Percentiles rank a stretch among this genome's conserved stretches.
These are phyloP conservation scores for Calcarius lapponicus DNA, from an alignment of 2,797 vertebrate species.

Conservation along the genomic window DNA sequence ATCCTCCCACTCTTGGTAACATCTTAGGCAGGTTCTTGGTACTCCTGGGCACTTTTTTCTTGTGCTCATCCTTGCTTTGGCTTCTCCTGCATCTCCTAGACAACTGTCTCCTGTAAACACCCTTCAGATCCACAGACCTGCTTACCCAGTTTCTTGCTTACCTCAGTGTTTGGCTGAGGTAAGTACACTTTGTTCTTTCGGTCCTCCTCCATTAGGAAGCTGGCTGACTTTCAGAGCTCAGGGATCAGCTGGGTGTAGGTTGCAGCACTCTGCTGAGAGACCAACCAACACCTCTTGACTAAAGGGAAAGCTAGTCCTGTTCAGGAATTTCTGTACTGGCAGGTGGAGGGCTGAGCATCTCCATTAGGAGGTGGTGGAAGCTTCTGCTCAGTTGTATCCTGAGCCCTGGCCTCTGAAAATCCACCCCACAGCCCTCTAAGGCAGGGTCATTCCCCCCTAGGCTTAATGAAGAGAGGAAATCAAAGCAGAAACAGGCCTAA, in stretches of 20 bases:
- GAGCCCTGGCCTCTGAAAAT: not conserved
- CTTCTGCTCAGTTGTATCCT: not conserved
- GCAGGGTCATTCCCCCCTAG: not conserved
- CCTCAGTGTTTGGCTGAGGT: not conserved
- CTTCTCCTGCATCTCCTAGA: not conserved
- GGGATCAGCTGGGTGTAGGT: not conserved
- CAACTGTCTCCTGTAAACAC: not conserved
- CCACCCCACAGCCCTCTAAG: not conserved
- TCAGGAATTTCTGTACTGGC: not conserved
- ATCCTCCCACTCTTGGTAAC: not conserved
- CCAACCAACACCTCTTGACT: not conserved
- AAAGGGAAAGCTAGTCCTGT: not conserved
- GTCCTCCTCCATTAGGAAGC: not conserved
- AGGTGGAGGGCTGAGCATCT: not conserved
- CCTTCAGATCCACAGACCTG: slow-evolving; percentile 6
- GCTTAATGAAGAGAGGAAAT: not conserved
- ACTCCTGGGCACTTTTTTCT: not conserved
- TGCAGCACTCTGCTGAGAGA: not conserved
- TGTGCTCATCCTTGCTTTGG: not conserved
- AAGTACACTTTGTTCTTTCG: not conserved
- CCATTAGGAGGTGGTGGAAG: not conserved
- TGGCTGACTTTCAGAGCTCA: slow-evolving; percentile 23
- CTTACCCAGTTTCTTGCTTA: slow-evolving; percentile 29
- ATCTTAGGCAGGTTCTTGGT: not conserved
- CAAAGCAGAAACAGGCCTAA: not conserved